Evolutionary conservation across 2,797 vertebrate genomes (phyloP), one percentile per base, ranked within the genome.

Genomic region (Dallia pectoralis): DNA sequence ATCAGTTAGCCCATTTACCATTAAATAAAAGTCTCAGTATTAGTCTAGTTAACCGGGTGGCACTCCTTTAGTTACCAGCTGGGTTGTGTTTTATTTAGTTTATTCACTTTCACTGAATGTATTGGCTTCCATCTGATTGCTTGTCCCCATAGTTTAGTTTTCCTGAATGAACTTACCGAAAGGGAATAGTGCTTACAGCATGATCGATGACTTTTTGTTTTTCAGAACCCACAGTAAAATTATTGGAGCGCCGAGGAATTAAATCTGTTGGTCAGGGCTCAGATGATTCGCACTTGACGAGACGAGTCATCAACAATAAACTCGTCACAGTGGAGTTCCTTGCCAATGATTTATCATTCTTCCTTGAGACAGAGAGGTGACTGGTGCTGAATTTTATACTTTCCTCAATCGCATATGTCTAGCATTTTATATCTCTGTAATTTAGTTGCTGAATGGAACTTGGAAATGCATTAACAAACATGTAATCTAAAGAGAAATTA

Each of bases 281-380:
- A 44, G 66, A 36, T 3, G 65, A 69, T 1, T 64, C 69, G 18
- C 59, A 32, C 29, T 47, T 71, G n/a, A 80, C 79, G 65, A 87
- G 86, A 0, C 61, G 56, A 4, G 70, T 90, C 8, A 75, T 86
- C 74, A 81, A 87, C 59, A 79, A 77, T 19, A 89, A 79, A 71
- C 1, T 85, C 1, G 70, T 93, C 9, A 51, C 18, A 0, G 0
- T 92, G 74, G 91, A 88, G 79, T 93, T 92, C 72, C 86, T 87
- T 0, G 0, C 85, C 0, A 67, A 91, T 0, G 92, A 94, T 76
- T 76, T 93, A 11, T 78, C 22, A 71, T 94, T 93, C 63, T 91
- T 89, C 69, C 81, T 88, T 81, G 92, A 94, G 86, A 91, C 91
- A 1, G 81, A 89, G 69, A 93, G 66, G 93, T 93, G 68, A 29